Base-by-base conservation (phyloP, 2,797 vertebrate genomes). In the Neolamprologus multifasciatus region DNA sequence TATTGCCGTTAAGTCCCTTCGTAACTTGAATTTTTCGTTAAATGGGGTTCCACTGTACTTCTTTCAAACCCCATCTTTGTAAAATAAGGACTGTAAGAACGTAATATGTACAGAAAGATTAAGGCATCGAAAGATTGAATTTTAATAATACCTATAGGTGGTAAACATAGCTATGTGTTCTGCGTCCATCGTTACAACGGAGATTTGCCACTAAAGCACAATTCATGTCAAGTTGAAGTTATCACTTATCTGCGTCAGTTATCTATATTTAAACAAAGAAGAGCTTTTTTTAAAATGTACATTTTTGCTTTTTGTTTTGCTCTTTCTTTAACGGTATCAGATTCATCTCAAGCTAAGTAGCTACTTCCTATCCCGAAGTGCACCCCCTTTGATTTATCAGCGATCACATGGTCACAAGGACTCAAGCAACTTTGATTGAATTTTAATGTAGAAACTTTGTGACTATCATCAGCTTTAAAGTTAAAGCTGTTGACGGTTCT, bases 271-370 rank as follows among this genome's bases (percentile, higher is more conserved):
- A 62, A 62, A 62, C 59, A 62, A 62, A 62, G 17, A 62, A 36
- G 31, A 62, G 59, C 7, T 62, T 19, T 33, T 33, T 33, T 12
- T 0, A 1, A 1, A 17, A 59, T 19, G 17, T 59, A 33, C 10
- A n/a, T 64, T 36, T 36, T 38, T 38, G 38, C n/a, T n/a, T n/a
- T n/a, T n/a, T n/a, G n/a, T n/a, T n/a, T n/a, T n/a, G n/a, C n/a
- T 7, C 21, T 69, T 71, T 5, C 3, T 43, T 45, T 43, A 69
- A 69, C 2, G 9, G 67, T 10, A 45, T 71, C 14, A 1, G 9
- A 71, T 10, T 26, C 9, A 71, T 71, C 14, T 71, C 40, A 71
- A 71, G 14, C 14, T 71, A 45, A 74, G 40, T 1, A 1, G 67
- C 67, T 48, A 43, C 40, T 48, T 74, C 9, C 23, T 29, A 11